Conservation (phyloP, 2,113 vertebrate species). For the Oryzias melastigma region DNA sequence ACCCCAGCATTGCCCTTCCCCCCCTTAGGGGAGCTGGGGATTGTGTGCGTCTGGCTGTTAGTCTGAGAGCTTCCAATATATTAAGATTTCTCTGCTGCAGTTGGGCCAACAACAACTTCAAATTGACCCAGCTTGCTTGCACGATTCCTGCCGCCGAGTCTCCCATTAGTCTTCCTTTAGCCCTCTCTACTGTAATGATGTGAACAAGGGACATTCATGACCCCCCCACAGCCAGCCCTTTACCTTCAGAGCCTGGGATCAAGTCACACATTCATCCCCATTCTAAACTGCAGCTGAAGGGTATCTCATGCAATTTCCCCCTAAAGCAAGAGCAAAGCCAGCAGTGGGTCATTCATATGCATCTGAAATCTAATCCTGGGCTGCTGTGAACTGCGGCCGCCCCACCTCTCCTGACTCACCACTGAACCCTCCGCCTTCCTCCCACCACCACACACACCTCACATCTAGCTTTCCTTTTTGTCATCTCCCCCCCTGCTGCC, state of each 20-base stretch:
- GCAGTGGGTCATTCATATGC: slow-evolving; percentile 80
- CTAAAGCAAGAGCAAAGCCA: slow-evolving; percentile 63
- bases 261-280: slow-evolving; percentile 65
- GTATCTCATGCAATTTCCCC: slow-evolving; percentile 69
- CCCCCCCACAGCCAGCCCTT: slow-evolving; percentile 17
- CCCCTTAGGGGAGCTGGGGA: slow-evolving; percentile 20
- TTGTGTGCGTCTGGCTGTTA: slow-evolving; percentile 26
- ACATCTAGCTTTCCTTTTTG: slow-evolving; percentile 4
- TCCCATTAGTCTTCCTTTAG: slow-evolving; percentile 20
- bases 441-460: slow-evolving; percentile 43
- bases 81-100: slow-evolving; percentile 4
- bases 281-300: slow-evolving; percentile 72
- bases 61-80: slow-evolving; percentile 9
- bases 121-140: slow-evolving; percentile 1
- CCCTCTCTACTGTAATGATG: slow-evolving; percentile 63
- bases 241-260: slow-evolving; percentile 44
- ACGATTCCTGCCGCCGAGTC: not conserved
- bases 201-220: slow-evolving; percentile 66
- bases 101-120: not conserved
- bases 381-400: slow-evolving; percentile 63
- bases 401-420: slow-evolving; percentile 71
- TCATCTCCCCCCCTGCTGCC: slow-evolving; percentile 2
- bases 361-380: slow-evolving; percentile 80
- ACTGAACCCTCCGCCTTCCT: slow-evolving; percentile 66
- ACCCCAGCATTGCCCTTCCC: slow-evolving; percentile 23